Percentiles rank a stretch among this genome's conserved stretches.
phyloP scores from a whole-genome alignment of 1,140 invertebrate species.

The Musca vetustissima region DNA sequence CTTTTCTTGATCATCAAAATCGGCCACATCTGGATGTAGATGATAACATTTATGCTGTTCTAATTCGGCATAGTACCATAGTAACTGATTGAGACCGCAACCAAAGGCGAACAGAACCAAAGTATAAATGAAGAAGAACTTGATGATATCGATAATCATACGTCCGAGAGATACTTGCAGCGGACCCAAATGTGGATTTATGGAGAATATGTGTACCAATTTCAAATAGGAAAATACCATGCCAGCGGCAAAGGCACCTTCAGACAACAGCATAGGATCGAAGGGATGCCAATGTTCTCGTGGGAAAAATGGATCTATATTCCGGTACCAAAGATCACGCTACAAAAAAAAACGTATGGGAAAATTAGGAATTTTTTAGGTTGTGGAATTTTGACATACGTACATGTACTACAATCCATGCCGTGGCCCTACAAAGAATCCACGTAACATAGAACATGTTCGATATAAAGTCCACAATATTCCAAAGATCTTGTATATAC shows the following conservation, averaged over 20 bases:
- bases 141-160: slow-evolving; percentile 92
- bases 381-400: slow-evolving; percentile 28
- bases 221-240: slow-evolving; percentile 96
- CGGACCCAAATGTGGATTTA: slow-evolving; percentile 91
- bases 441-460: slow-evolving; percentile 93
- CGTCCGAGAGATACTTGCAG: slow-evolving; percentile 83
- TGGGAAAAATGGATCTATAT: slow-evolving; percentile 78
- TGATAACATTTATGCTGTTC: slow-evolving; percentile 84
- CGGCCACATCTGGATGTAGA: slow-evolving; percentile 65
- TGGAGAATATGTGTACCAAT: slow-evolving; percentile 93
- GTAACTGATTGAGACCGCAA: slow-evolving; percentile 88
- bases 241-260: slow-evolving; percentile 90
- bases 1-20: slow-evolving; percentile 77
- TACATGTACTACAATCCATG: slow-evolving; percentile 79
- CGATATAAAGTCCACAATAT: slow-evolving; percentile 94
- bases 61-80: slow-evolving; percentile 94
- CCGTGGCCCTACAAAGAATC: slow-evolving; percentile 75
- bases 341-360: slow-evolving; percentile 45
- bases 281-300: slow-evolving; percentile 89
- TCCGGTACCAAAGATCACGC: slow-evolving; percentile 68
- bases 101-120: slow-evolving; percentile 88
- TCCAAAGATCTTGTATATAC: slow-evolving; percentile 93
- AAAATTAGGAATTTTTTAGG: not conserved
- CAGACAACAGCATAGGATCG: slow-evolving; percentile 91
- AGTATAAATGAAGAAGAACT: slow-evolving; percentile 92